Conservation (phyloP, 2,113 vertebrate genomes). For the Protobothrops flavoviridis region DNA sequence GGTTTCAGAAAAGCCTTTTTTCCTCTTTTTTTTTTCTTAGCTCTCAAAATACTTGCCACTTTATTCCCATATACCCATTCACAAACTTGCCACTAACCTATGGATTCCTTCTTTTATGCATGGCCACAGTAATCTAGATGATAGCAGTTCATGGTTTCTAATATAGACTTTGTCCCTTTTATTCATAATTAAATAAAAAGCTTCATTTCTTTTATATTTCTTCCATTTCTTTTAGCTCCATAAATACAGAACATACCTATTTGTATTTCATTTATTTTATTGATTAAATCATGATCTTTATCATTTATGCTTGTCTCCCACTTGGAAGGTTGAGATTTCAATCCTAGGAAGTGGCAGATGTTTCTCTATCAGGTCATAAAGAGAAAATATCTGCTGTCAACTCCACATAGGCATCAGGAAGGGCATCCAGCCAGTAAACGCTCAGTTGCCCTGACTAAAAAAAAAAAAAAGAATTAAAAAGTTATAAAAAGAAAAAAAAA, state of each 20-base stretch:
- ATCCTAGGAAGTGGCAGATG: too few species aligned
- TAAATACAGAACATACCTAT: not conserved
- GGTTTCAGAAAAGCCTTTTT: not conserved
- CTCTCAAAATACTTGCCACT: not conserved
- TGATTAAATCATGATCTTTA: not conserved
- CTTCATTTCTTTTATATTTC: not conserved
- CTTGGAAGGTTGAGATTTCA: too few species aligned
- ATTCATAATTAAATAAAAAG: not conserved
- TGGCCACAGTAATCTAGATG: not conserved
- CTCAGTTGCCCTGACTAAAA: too few species aligned
- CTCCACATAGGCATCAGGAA: too few species aligned
- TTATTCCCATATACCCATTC: not conserved
- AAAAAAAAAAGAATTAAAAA: too few species aligned
- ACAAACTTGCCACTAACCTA: not conserved
- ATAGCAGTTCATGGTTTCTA: not conserved
- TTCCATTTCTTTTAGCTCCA: not conserved
- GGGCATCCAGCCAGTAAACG: too few species aligned
- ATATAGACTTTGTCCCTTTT: not conserved
- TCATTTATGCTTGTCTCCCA: not conserved
- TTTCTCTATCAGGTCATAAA: too few species aligned
- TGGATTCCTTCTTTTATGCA: not conserved
- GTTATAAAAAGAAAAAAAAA: too few species aligned
- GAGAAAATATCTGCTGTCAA: too few species aligned
- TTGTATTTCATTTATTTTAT: not conserved
- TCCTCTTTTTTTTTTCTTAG: not conserved